These are phyloP conservation scores for Mechanitis messenoides DNA, from an alignment of 2,888 invertebrate species.

Conservation along the genomic window DNA sequence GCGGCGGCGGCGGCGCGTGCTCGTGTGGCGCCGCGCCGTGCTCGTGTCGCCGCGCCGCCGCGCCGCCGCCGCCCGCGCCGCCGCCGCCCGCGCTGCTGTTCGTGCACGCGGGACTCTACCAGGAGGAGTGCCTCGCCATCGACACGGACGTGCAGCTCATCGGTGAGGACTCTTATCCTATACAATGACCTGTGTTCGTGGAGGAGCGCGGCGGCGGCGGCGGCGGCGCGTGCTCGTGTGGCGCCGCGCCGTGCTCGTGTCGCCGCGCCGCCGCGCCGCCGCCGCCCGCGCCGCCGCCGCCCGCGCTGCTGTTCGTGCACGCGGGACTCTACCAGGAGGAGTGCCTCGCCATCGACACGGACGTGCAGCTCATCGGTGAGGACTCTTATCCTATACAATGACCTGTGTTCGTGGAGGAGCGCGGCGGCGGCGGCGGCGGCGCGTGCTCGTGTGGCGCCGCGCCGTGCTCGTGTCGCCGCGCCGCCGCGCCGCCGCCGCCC, in stretches of 20 bases:
- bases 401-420: conserved; percentile 92
- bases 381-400: too few relatives aligned
- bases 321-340: conserved; percentile 95
- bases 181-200: too few relatives aligned
- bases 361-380: conserved; percentile 92
- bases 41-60: conserved; percentile 44
- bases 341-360: conserved; percentile 94
- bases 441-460: conserved; percentile 47
- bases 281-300: conserved; percentile 67
- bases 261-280: conserved; percentile 43
- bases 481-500: conserved; percentile 54
- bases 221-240: conserved; percentile 45
- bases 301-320: conserved; percentile 94
- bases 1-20: conserved; percentile 44
- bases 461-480: conserved; percentile 38
- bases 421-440: conserved; percentile 56
- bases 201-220: conserved; percentile 81
- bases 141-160: conserved; percentile 95
- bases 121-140: conserved; percentile 95
- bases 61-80: conserved; percentile 56
- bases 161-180: conserved; percentile 64
- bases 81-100: conserved; percentile 87
- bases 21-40: conserved; percentile 41
- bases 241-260: conserved; percentile 42
- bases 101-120: conserved; percentile 94